Evolutionary conservation across 2,888 invertebrate species (phyloP), one percentile per base, ranked within the genome.

Genomic region (Neoitamus cyanurus): DNA sequence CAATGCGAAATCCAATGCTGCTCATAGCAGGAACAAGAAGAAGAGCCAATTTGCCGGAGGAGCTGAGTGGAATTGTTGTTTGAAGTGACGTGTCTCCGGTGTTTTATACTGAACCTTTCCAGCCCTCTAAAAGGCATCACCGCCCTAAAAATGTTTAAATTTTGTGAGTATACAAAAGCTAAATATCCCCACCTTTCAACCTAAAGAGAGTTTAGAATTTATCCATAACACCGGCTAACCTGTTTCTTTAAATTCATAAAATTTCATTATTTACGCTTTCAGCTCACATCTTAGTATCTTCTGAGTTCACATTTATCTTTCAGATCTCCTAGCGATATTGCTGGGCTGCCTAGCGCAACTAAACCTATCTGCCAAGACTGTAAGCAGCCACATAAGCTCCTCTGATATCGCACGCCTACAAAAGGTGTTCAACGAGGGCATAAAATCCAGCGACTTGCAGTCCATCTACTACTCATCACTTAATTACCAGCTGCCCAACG

Each of bases 381-480:
- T 91, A 1, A 88, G 88, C 69, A 90, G 88, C 70, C 90, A 91
- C 87, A 86, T 91, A 85, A 88, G 88, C 25, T 84, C 88, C 42
- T 87, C 88, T 30, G 91, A 91, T 87, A 86, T 90, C 70, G 88
- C 88, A 86, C 90, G 91, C 87, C 88, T 91, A 42, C 89, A 91
- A 77, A 88, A 89, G 72, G 90, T 91, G 1, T 91, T 91, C 85
- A 86, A 86, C n/a, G 90, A 90, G 84, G 93, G 92, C 42, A 87
- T 93, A 4, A 92, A 91, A 85, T 93, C 93, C 84, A 92, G 93
- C 87, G 96, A 96, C 89, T 88, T 95, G 72, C 91, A 93, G 83
- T 91, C 94, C 3, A 90, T 95, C 36, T 95, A 96, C 89, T 95
- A 95, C 92, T 94, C 96, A 2, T 92, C 95, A 0, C 92, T 94